Conservation (phyloP, 2,888 invertebrate species). For the Hecatera dysodea region DNA sequence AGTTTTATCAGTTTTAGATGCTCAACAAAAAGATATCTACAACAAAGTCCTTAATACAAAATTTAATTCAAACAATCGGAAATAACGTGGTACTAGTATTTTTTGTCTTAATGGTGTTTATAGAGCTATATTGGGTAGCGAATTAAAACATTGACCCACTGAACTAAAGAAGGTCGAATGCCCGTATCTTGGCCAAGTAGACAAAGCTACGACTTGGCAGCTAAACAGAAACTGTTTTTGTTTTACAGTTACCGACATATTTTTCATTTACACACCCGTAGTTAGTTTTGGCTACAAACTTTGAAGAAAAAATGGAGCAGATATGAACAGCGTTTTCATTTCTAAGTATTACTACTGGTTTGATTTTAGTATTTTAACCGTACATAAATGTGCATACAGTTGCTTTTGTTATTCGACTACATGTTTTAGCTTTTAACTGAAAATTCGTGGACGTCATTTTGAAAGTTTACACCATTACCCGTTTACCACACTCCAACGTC, state of each 20-base stretch:
- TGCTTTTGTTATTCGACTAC: too few relatives aligned
- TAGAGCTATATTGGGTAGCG: not conserved
- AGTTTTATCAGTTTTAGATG: not conserved
- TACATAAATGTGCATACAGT: not conserved
- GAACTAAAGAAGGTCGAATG: slow-evolving; percentile 47
- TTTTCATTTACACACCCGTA: slow-evolving; percentile 46
- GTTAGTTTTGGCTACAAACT: slow-evolving; percentile 35
- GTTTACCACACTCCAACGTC: not conserved
- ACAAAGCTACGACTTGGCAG: slow-evolving; percentile 58
- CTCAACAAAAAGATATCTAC: not conserved
- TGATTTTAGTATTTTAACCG: not conserved
- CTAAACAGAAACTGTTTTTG: slow-evolving; percentile 49
- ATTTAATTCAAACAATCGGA: not conserved
- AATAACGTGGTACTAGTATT: not conserved
- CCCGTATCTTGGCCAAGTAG: slow-evolving; percentile 54
- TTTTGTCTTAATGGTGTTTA: slow-evolving; percentile 1
- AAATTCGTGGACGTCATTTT: not conserved
- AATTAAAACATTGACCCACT: slow-evolving; percentile 59
- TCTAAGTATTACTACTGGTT: not conserved
- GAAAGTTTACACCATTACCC: not conserved
- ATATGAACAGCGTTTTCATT: slow-evolving; percentile 1
- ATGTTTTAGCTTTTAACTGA: not conserved
- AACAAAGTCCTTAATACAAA: not conserved
- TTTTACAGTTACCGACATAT: slow-evolving; percentile 46
- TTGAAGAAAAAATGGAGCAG: not conserved